Conservation (phyloP, 2,888 invertebrate species). For the Mythimna loreyi region DNA sequence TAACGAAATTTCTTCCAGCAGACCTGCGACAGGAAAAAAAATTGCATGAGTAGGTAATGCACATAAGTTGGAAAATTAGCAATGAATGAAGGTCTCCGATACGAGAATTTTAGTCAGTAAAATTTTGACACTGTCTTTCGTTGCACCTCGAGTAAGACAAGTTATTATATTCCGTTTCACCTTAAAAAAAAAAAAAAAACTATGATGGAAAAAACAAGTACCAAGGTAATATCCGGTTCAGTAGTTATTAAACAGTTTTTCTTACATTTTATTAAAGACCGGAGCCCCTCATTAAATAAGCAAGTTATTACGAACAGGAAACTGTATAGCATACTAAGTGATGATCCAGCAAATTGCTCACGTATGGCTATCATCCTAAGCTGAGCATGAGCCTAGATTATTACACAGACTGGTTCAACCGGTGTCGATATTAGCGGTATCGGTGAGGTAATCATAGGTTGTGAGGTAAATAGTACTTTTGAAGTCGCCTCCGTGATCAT, state of each 20-base stretch:
- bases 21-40: no score
- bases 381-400: slow-evolving; percentile 26
- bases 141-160: no score
- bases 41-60: no score
- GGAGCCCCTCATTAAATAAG: slow-evolving; percentile 4
- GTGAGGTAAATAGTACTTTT: slow-evolving; percentile 2
- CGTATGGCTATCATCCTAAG: slow-evolving; percentile 26
- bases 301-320: slow-evolving; percentile 22
- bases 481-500: not conserved
- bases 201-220: not conserved
- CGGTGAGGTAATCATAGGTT: slow-evolving; percentile 33
- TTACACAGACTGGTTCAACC: slow-evolving; percentile 9
- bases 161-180: no score
- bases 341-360: slow-evolving; percentile 28
- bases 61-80: no score
- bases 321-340: slow-evolving; percentile 20
- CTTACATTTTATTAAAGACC: not conserved
- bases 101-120: no score
- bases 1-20: no score
- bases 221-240: not conserved
- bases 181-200: not conserved
- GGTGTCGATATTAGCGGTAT: slow-evolving; percentile 41
- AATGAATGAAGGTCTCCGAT: no score
- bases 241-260: slow-evolving; percentile 9
- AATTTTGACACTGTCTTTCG: no score